Evolutionary conservation across 2,113 vertebrate species (phyloP), one percentile per base, ranked within the genome.

Genomic region (Turdus rufiventris): DNA sequence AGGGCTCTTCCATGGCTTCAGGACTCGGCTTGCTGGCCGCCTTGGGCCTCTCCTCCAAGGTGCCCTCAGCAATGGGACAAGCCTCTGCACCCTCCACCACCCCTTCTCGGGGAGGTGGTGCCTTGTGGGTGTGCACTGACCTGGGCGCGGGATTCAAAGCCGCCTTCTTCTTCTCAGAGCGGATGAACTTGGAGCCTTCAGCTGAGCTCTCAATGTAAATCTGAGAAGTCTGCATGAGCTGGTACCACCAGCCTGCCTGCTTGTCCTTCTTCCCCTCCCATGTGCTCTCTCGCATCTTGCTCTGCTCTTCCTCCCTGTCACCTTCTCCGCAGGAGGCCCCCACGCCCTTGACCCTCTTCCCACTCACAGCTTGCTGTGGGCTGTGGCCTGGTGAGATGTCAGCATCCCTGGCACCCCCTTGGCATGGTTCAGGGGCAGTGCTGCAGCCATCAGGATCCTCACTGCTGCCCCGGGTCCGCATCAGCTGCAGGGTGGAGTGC

Each of bases 171-270:
- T 97, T 99, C 95, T 98, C 98, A 58, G 96, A 98, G 90, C 97
- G 98, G 25, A 98, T 89, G 29, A 99, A 98, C 96, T 98, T 98
- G 0, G 98, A 98, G 10, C 98, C 98, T 92, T 99, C 98, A 0
- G 98, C 21, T 0, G 99, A 98, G 43, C 98, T 98, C 63, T 99
- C 99, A 0, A 99, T 99, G 96, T 99, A 99, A 84, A 99, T 99
- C 97, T 99, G 99, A 56, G 99, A 99, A 92, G 99, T 99, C 97
- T 99, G 99, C 99, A 99, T 99, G 57, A 99, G 98, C 97, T 99
- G 99, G 97, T 99, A 99, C 99, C 99, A 99, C 99, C 99, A 99
- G 33, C 99, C 98, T 0, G 99, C 98, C 96, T 99, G 98, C 56
- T 98, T 97, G 88, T 95, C 98, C 88, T 94, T 98, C 91, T 94